These are phyloP conservation scores for Mormyrus proboscirostris DNA, from an alignment of 2,797 vertebrate genomes.

Conservation along the genomic window DNA sequence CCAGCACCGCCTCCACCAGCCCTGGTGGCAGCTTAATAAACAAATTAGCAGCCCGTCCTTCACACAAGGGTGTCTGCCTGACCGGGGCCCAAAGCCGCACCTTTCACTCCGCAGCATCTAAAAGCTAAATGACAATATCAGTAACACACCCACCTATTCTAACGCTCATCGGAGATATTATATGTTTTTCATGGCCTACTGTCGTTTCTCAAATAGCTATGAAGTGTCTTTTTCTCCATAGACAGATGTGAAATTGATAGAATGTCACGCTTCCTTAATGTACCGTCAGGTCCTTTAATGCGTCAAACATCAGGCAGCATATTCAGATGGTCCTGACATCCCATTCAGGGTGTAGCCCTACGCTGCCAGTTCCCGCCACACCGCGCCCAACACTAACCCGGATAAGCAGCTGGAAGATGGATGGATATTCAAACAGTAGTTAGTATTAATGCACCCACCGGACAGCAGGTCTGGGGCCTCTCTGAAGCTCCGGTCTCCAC, in stretches of 20 bases:
- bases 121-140: background rate
- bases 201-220: background rate
- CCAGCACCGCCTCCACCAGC: background rate
- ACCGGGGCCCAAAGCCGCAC: background rate
- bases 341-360: background rate
- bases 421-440: background rate
- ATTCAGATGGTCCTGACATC: background rate
- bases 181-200: background rate
- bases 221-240: background rate
- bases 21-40: slow-evolving; percentile 4
- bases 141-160: background rate
- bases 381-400: background rate
- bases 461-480: background rate
- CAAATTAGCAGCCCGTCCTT: slow-evolving; percentile 11
- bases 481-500: background rate
- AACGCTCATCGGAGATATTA: background rate
- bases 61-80: background rate
- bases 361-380: background rate
- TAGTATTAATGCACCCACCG: background rate
- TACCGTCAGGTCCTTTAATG: background rate
- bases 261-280: background rate
- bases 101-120: background rate
- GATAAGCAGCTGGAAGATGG: background rate
- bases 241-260: background rate
- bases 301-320: background rate